Evolutionary conservation across 2,888 invertebrate species (phyloP).

Genomic region (Griposia aprilina): DNA sequence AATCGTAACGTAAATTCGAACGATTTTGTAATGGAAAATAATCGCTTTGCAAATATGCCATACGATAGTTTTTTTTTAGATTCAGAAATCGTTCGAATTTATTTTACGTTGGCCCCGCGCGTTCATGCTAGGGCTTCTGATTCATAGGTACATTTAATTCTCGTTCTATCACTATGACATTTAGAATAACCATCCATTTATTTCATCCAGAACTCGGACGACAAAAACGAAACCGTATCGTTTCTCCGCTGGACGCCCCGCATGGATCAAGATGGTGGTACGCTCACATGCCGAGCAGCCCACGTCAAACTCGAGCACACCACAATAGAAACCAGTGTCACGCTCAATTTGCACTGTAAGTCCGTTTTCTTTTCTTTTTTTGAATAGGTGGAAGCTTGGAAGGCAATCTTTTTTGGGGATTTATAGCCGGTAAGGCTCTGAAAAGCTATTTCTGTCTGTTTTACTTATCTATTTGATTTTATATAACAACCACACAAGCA

Average conservation of each 20-base stretch:
- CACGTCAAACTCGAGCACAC: conserved; percentile 94
- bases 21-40: background rate
- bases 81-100: background rate
- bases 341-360: conserved; percentile 97
- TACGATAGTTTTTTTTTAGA: background rate
- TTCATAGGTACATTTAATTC: background rate
- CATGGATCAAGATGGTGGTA: conserved; percentile 94
- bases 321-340: conserved; percentile 94
- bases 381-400: conserved; percentile 20
- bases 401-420: conserved; percentile 31
- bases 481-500: background rate
- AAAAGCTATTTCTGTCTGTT: conserved; percentile 5
- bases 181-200: background rate
- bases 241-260: conserved; percentile 94
- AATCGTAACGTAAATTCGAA: background rate
- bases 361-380: conserved; percentile 51
- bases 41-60: background rate
- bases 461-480: background rate
- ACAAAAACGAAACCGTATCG: conserved; percentile 95
- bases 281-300: conserved; percentile 95
- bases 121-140: too few relatives aligned
- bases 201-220: conserved; percentile 92
- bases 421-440: conserved; percentile 16
- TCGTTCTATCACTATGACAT: background rate
- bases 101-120: background rate